A percentile compares a stretch with the other conserved stretches of the same genome.
Evolutionary conservation across 2,888 invertebrate species (phyloP).

Genomic region (Drosophila pegasa): DNA sequence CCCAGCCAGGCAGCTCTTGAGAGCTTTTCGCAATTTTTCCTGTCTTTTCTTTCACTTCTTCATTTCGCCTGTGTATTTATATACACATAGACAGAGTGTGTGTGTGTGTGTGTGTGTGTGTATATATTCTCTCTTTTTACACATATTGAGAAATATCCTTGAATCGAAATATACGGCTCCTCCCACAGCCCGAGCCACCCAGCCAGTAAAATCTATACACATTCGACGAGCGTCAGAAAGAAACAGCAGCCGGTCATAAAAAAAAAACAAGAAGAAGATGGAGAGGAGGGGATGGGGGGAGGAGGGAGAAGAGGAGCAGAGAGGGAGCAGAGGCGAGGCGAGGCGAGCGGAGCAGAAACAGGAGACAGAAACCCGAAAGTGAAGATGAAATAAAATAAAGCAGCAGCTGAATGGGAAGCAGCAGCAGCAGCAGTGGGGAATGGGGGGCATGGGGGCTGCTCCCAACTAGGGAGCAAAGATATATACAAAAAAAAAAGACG

Average conservation of each 20-base stretch:
- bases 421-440: constrained; percentile 5
- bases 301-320: constrained; percentile 27
- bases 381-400: constrained; percentile 79
- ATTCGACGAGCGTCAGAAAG: constrained; percentile 68
- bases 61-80: constrained; percentile 38
- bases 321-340: neutral
- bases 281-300: neutral
- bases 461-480: constrained; percentile 42
- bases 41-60: constrained; percentile 60
- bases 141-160: constrained; percentile 80
- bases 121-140: constrained; percentile 49
- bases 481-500: constrained; percentile 21
- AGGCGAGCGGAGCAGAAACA: constrained; percentile 32
- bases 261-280: constrained; percentile 18
- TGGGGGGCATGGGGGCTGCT: neutral
- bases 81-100: constrained; percentile 1
- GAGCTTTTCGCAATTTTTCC: constrained; percentile 61
- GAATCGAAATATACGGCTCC: constrained; percentile 78
- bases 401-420: constrained; percentile 64
- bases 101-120: constrained; percentile 5
- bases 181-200: constrained; percentile 39
- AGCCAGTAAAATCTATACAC: constrained; percentile 66
- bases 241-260: constrained; percentile 69
- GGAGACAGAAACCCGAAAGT: constrained; percentile 75
- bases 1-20: constrained; percentile 33